These are phyloP conservation scores for Archocentrus centrarchus DNA, from an alignment of 2,113 vertebrate species.

Conservation along the genomic window DNA sequence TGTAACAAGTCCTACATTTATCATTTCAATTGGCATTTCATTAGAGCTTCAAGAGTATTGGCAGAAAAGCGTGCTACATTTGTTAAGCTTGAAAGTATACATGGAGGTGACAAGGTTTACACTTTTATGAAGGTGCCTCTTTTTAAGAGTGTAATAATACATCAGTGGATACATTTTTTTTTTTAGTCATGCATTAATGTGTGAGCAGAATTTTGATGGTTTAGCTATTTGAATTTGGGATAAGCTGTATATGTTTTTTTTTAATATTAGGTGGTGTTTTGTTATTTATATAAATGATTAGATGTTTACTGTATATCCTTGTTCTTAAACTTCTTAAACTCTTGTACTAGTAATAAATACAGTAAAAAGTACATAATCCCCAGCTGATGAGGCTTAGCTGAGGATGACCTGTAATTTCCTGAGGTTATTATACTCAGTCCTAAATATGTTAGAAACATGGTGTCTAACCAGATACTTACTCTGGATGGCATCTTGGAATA, in stretches of 20 bases:
- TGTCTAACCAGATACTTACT: background rate
- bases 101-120: background rate
- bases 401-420: background rate
- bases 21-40: conserved; percentile 9
- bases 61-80: background rate
- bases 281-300: background rate
- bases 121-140: background rate
- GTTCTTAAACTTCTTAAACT: background rate
- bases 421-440: background rate
- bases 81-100: background rate
- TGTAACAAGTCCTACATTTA: background rate
- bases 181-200: background rate
- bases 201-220: background rate
- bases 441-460: background rate
- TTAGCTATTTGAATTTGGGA: background rate
- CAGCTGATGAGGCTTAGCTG: background rate
- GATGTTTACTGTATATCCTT: background rate
- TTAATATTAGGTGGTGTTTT: too few relatives aligned
- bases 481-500: background rate
- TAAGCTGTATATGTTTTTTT: background rate
- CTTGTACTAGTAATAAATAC: background rate
- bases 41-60: background rate
- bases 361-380: background rate
- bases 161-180: background rate
- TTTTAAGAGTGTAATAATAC: background rate